Evolutionary conservation across 2,888 invertebrate species (phyloP), one percentile per base, ranked within the genome.

Genomic region (Girardia tigrina): DNA sequence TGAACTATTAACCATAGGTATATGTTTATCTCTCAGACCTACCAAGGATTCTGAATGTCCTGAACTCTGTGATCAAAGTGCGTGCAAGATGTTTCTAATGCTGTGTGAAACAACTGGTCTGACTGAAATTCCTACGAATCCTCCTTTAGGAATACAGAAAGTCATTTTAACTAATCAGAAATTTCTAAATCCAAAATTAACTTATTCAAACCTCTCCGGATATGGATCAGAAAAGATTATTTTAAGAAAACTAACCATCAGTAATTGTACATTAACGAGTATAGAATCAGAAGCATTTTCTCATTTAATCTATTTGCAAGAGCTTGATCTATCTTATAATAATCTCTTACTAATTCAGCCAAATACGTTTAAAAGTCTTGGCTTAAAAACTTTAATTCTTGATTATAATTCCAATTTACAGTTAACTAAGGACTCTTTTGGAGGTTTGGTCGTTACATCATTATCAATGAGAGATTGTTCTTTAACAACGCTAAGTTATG

Each of bases 231-330:
- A 36, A 36, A 16, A 36, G 16, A 36, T 36, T 12, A 36, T 36
- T 36, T 36, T 36, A 16, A 36, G 16, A 8, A 26, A 72, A 6
- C 28, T 72, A n/a, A 16, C 26, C 2, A 26, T 72, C 28, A 26
- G 72, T 12, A 28, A 72, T 28, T 72, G 72, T 26, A 28, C 27
- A 8, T 28, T 72, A n/a, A 72, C 27, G 6, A 12, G 16, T 12
- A 72, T 72, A 8, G 72, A 72, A 27, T 16, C 72, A n/a, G 12
- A 26, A 16, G 72, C 72, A 26, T 72, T 72, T 27, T n/a, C n/a
- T 8, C n/a, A 28, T n/a, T 26, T 72, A 28, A 72, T 28, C 8
- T 27, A 72, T 72, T 28, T 72, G 8, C 23, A 26, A 6, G 23
- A 28, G 6, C 72, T 72, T 4, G 72, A 72, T 26, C 28, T 72